Percentiles rank a stretch among this genome's conserved stretches.
These are phyloP conservation scores for Apogon hyalosoma DNA, from an alignment of 2,797 vertebrate species.

Conservation along the genomic window DNA sequence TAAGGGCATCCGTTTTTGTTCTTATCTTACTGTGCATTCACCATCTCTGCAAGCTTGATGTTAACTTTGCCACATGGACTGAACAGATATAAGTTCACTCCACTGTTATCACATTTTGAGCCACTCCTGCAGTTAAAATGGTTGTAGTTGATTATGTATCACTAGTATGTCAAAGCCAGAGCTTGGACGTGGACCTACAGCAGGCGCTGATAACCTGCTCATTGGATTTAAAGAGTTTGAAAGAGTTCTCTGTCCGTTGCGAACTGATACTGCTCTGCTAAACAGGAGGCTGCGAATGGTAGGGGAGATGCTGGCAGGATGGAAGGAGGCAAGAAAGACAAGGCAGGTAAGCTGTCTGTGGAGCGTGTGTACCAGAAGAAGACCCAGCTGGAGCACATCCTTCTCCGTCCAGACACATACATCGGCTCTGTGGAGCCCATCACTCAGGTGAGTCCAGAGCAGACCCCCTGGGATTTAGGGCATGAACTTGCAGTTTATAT, in stretches of 20 bases:
- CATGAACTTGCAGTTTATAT: neutral
- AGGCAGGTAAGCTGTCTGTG: constrained; percentile 94
- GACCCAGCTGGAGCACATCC: constrained; percentile 98
- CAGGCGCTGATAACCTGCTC: constrained; percentile 7
- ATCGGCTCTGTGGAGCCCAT: constrained; percentile 95
- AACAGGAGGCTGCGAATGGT: constrained; percentile 91
- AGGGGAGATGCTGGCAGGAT: constrained; percentile 86
- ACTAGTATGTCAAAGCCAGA: neutral
- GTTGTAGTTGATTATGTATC: neutral
- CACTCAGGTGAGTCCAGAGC: constrained; percentile 87
- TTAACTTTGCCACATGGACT: neutral
- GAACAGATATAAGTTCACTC: neutral
- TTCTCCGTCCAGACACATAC: constrained; percentile 97
- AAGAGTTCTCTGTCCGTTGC: constrained; percentile 32
- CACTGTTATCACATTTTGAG: neutral
- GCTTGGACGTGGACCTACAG: neutral
- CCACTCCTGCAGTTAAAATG: neutral
- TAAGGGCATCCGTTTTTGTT: neutral
- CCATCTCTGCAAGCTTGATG: neutral
- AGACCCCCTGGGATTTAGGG: too few relatives aligned
- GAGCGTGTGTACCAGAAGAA: constrained; percentile 99
- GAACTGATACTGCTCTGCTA: constrained; percentile 86
- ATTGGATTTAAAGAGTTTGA: too few relatives aligned
- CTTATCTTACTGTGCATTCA: neutral
- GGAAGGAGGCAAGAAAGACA: constrained; percentile 91